These are phyloP conservation scores for Xestia rhomboidea DNA, from an alignment of 2,888 invertebrate genomes.

Conservation along the genomic window DNA sequence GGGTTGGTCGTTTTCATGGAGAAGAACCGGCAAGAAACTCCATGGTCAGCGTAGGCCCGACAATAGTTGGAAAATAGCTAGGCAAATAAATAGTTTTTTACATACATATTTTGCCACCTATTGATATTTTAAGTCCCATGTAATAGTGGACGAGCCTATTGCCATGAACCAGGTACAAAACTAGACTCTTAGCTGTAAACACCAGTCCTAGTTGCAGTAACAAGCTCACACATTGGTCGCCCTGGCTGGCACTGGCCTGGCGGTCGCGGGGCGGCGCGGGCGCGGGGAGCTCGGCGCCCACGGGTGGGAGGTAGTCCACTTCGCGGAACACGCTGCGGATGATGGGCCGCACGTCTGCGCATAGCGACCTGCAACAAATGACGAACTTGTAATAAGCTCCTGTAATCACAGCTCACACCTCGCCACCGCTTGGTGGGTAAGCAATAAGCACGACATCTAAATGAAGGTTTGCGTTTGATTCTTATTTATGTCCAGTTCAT, in stretches of 20 bases:
- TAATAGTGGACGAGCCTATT: background rate
- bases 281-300: conserved; percentile 41
- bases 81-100: background rate
- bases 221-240: conserved; percentile 31
- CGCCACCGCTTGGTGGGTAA: background rate
- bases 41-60: too few species aligned
- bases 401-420: background rate
- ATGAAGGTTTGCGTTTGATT: background rate
- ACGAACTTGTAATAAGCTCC: background rate
- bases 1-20: too few species aligned
- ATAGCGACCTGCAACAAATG: conserved; percentile 66
- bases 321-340: conserved; percentile 80
- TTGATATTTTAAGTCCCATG: background rate
- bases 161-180: background rate
- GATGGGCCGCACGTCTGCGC: conserved; percentile 78
- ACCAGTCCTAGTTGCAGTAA: background rate
- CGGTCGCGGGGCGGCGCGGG: background rate
- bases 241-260: background rate
- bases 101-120: background rate
- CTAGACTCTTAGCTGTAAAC: background rate
- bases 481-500: background rate
- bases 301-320: conserved; percentile 74
- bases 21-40: too few species aligned
- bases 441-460: background rate
- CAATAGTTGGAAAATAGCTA: background rate